Evolutionary conservation across 2,113 vertebrate genomes (phyloP), one percentile per base, ranked within the genome.

Genomic region (Siniperca knerii): DNA sequence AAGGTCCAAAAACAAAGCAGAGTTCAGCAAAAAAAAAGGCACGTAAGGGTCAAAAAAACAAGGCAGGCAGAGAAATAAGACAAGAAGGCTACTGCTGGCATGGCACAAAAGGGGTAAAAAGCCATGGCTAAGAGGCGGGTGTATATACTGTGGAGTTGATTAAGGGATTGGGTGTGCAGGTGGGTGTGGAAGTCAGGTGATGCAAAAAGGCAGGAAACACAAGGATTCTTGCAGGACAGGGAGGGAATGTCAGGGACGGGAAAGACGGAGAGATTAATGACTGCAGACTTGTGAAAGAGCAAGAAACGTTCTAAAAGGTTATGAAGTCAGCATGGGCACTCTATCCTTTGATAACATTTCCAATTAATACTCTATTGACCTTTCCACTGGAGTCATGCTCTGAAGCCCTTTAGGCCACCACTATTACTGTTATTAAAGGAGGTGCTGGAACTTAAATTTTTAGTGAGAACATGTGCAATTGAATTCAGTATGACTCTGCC

Each of bases 281-380:
- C 55, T n/a, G 29, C 11, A 52, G 52, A 66, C 11, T n/a, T 76
- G 64, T 21, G 48, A 54, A 21, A 55, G 58, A 21, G 29, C 48
- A 29, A 40, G n/a, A 69, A 70, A 66, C 11, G 23, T 25, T 75
- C n/a, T 21, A 61, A 46, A 37, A 78, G 42, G 62, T 73, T 79
- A 46, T 10, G 23, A 78, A 68, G 33, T 75, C 61, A 76, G 54
- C 66, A 40, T 42, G 33, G n/a, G 9, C 46, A 12, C 33, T 33
- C 21, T 6, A 29, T n/a, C 57, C 52, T 75, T 65, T 81, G 37
- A 79, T 42, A 69, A 75, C 44, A 81, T 75, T 80, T 75, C 42
- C 42, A 81, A 89, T 89, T 79, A 81, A 87, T 82, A 69, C 46
- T 70, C 69, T 11, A 3, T 46, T 84, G 75, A 70, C 75, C 84